A percentile compares a stretch with the other conserved stretches of the same genome.
phyloP scores from a whole-genome alignment of 2,888 invertebrate species.

The Pomacea canaliculata region DNA sequence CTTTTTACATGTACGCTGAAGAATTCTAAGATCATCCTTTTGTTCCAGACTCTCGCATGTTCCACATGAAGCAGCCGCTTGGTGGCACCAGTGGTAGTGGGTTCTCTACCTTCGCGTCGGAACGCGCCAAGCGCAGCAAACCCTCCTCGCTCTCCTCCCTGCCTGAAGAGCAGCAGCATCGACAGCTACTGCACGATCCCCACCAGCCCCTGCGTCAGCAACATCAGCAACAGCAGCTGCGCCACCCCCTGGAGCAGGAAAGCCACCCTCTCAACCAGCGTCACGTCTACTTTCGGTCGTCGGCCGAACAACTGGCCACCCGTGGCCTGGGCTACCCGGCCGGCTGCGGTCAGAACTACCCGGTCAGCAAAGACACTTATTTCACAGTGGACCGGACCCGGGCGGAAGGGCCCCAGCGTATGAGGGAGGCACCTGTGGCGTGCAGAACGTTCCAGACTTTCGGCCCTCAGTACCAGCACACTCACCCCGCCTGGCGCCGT shows the following conservation, averaged over 20 bases:
- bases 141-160: constrained; percentile 18
- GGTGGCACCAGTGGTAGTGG: neutral
- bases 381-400: constrained; percentile 15
- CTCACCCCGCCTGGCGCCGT: constrained; percentile 32
- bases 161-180: constrained; percentile 16
- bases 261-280: neutral
- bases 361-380: constrained; percentile 8
- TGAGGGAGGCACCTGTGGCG: neutral
- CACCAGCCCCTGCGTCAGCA: neutral
- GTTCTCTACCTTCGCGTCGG: constrained; percentile 1
- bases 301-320: constrained; percentile 31
- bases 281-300: constrained; percentile 29
- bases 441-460: constrained; percentile 17
- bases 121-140: constrained; percentile 3
- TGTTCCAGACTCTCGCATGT: constrained; percentile 21
- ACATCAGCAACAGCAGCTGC: neutral
- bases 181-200: neutral
- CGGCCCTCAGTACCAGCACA: constrained; percentile 20
- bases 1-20: neutral
- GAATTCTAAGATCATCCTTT: neutral
- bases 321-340: constrained; percentile 29
- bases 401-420: constrained; percentile 8
- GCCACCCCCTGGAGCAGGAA: neutral
- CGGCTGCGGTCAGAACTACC: constrained; percentile 12
- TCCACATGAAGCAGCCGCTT: constrained; percentile 4